Percentiles rank a stretch among this genome's conserved stretches.
Evolutionary conservation across 2,888 invertebrate species (phyloP).

Genomic region (Thymelicus acteon): DNA sequence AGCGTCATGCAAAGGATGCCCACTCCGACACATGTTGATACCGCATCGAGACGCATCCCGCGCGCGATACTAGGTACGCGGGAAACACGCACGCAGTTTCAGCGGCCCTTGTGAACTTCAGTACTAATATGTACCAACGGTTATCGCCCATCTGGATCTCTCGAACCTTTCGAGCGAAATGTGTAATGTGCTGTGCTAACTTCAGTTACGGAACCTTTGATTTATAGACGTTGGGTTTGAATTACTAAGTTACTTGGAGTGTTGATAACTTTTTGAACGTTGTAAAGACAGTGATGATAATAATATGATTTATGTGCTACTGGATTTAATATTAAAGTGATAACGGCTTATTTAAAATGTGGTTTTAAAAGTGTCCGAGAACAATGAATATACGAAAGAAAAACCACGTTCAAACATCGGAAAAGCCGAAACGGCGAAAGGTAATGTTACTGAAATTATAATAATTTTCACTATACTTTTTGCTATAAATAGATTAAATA

Average conservation of each 20-base stretch:
- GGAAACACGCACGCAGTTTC: slow-evolving; percentile 39
- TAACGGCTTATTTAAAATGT: slow-evolving; percentile 11
- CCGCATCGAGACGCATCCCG: slow-evolving; percentile 69
- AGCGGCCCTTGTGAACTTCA: slow-evolving; percentile 33
- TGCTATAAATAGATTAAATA: no score
- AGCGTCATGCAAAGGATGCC: slow-evolving; percentile 56
- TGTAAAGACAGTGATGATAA: slow-evolving; percentile 12
- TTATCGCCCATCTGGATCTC: slow-evolving; percentile 24
- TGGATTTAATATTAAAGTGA: neutral
- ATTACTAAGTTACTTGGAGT: neutral
- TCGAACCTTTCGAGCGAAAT: slow-evolving; percentile 19
- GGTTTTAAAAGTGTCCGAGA: slow-evolving; percentile 13
- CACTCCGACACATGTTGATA: slow-evolving; percentile 66
- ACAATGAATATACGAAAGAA: slow-evolving; percentile 60
- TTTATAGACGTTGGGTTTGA: slow-evolving; percentile 13
- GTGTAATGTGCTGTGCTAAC: slow-evolving; percentile 17
- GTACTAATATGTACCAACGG: slow-evolving; percentile 35
- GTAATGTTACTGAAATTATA: slow-evolving; percentile 56
- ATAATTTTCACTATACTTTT: no score
- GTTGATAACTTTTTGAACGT: slow-evolving; percentile 19
- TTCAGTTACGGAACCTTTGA: slow-evolving; percentile 14
- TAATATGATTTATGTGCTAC: neutral
- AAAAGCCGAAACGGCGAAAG: slow-evolving; percentile 68
- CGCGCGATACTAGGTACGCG: slow-evolving; percentile 41
- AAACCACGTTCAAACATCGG: slow-evolving; percentile 59